These are phyloP conservation scores for Ptychochromis oligacanthus DNA, from an alignment of 2,113 vertebrate genomes.

Conservation along the genomic window DNA sequence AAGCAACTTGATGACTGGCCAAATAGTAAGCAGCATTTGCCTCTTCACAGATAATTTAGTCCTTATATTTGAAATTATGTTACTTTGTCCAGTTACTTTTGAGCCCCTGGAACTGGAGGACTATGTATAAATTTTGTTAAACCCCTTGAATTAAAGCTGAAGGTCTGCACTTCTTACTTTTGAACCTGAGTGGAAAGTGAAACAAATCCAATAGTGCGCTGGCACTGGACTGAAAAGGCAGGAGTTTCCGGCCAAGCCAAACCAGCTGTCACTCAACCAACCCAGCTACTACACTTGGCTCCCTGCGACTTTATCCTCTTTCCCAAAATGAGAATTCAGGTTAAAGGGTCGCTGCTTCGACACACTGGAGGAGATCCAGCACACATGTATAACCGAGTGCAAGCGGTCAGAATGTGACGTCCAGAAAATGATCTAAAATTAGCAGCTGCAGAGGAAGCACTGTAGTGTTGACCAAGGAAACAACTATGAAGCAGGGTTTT, in stretches of 20 bases:
- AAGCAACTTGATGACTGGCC: neutral
- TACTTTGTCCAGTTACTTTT: neutral
- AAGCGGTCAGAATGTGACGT: neutral
- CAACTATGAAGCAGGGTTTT: neutral
- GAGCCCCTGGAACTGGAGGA: neutral
- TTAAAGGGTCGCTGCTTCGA: neutral
- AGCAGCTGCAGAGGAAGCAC: neutral
- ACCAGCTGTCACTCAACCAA: neutral
- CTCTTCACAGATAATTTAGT: neutral
- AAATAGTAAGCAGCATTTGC: neutral
- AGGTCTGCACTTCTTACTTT: too few species aligned
- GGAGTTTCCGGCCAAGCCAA: neutral
- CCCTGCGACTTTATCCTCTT: neutral
- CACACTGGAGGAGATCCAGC: neutral
- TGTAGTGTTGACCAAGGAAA: neutral
- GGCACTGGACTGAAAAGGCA: neutral
- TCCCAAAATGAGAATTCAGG: neutral
- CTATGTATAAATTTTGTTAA: too few species aligned
- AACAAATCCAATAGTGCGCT: neutral
- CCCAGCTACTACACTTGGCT: neutral
- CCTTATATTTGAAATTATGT: neutral
- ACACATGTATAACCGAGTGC: neutral
- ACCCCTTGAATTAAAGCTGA: too few species aligned
- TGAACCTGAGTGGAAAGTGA: too few species aligned
- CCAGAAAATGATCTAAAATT: neutral